Conservation (phyloP, 2,113 vertebrate species). For the Hydrolagus affinis region DNA sequence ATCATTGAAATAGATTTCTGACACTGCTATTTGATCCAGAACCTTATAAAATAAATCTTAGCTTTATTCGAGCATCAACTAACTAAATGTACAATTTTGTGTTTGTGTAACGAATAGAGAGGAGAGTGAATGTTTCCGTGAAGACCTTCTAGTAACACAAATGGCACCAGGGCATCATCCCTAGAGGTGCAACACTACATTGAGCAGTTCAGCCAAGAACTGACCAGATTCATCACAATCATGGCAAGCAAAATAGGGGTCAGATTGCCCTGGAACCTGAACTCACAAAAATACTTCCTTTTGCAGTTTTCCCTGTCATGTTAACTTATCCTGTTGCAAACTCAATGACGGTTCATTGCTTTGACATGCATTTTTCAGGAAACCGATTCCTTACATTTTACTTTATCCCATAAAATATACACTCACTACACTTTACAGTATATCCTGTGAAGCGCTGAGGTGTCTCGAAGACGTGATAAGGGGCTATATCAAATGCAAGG, state of each 20-base stretch:
- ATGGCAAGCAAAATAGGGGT: not conserved
- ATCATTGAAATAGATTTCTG: too few relatives aligned
- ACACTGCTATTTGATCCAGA: too few relatives aligned
- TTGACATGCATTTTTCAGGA: not conserved
- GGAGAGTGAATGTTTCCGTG: not conserved
- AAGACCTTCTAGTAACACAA: not conserved
- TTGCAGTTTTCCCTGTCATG: not conserved
- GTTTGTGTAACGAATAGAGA: too few relatives aligned
- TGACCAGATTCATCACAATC: not conserved
- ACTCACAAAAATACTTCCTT: not conserved
- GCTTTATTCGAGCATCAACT: too few relatives aligned
- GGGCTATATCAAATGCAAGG: not conserved
- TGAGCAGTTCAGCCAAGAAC: not conserved
- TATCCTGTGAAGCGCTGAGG: not conserved
- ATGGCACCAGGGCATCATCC: not conserved
- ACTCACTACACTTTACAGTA: not conserved
- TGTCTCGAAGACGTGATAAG: not conserved
- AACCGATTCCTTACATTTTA: not conserved
- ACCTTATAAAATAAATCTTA: too few relatives aligned
- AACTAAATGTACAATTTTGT: too few relatives aligned
- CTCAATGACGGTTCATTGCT: not conserved
- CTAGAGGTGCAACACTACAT: not conserved
- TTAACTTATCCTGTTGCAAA: not conserved
- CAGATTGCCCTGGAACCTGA: not conserved
- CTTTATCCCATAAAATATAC: not conserved